These are phyloP conservation scores for Bombyx huttoni DNA, from an alignment of 2,888 invertebrate species.

Conservation along the genomic window DNA sequence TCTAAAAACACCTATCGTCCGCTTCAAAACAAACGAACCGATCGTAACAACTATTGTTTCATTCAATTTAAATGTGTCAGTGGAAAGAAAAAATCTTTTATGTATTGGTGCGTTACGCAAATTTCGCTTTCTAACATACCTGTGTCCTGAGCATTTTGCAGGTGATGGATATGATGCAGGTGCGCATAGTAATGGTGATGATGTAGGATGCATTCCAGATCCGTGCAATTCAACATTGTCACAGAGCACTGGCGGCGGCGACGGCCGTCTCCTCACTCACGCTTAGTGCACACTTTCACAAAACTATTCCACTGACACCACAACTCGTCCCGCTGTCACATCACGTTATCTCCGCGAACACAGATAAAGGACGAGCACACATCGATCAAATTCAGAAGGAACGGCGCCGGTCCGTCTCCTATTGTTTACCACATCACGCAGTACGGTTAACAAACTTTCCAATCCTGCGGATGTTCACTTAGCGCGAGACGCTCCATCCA, in stretches of 20 bases:
- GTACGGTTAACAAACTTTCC: conserved; percentile 28
- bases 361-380: conserved; percentile 32
- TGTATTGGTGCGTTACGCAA: conserved; percentile 11
- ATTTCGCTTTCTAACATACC: conserved; percentile 42
- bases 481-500: conserved; percentile 36
- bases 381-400: conserved; percentile 30
- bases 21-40: conserved; percentile 47
- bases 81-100: conserved; percentile 24
- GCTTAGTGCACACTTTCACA: conserved; percentile 68
- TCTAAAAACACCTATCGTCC: conserved; percentile 37
- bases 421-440: conserved; percentile 33
- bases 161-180: conserved; percentile 79
- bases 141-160: conserved; percentile 76
- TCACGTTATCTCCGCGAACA: conserved; percentile 63
- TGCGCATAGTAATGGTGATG: conserved; percentile 83
- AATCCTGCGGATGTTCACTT: conserved; percentile 31
- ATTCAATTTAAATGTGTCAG: conserved; percentile 32
- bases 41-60: conserved; percentile 38
- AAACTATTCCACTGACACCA: conserved; percentile 66
- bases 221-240: conserved; percentile 83
- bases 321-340: conserved; percentile 62
- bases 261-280: conserved; percentile 47
- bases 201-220: conserved; percentile 83
- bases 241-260: conserved; percentile 45
- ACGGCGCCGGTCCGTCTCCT: conserved; percentile 51